Evolutionary conservation across 2,113 vertebrate genomes (phyloP).

Genomic region (Microtus oregoni): DNA sequence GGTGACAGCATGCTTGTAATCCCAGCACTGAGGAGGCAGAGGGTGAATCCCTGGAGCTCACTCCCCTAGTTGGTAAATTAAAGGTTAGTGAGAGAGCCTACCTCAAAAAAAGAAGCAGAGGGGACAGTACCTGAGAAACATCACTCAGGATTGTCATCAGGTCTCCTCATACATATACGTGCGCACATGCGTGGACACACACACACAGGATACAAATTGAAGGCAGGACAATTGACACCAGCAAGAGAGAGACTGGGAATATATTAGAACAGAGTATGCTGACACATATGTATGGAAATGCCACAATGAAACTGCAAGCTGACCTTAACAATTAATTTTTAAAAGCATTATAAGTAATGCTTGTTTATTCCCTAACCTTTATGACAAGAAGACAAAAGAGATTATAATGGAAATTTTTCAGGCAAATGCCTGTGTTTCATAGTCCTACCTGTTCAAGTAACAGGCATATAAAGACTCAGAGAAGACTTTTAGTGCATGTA

Average conservation of each 20-base stretch:
- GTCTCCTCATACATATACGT: not conserved
- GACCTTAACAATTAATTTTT: not conserved
- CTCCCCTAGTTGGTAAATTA: not conserved
- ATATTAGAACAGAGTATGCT: too few relatives aligned
- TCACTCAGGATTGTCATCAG: not conserved
- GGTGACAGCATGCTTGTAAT: not conserved
- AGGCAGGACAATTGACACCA: not conserved
- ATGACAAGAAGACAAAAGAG: conserved; percentile 20
- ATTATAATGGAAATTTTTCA: conserved; percentile 13
- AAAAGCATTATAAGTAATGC: not conserved
- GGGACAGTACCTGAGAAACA: too few relatives aligned
- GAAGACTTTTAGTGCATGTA: not conserved
- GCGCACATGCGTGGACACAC: fast-evolving
- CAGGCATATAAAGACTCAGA: not conserved
- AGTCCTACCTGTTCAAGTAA: not conserved
- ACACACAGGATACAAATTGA: not conserved
- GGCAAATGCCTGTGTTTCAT: not conserved
- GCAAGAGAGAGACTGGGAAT: not conserved
- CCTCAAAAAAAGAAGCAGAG: not conserved
- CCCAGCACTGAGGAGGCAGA: not conserved
- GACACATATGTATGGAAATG: too few relatives aligned
- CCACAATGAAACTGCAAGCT: not conserved
- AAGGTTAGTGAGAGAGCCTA: not conserved
- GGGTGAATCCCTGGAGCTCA: too few relatives aligned
- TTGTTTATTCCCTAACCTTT: conserved; percentile 15